Percentiles rank a stretch among this genome's conserved stretches.
These are phyloP conservation scores for Phaonia tiefii DNA, from an alignment of 2,888 invertebrate species.

Conservation along the genomic window DNA sequence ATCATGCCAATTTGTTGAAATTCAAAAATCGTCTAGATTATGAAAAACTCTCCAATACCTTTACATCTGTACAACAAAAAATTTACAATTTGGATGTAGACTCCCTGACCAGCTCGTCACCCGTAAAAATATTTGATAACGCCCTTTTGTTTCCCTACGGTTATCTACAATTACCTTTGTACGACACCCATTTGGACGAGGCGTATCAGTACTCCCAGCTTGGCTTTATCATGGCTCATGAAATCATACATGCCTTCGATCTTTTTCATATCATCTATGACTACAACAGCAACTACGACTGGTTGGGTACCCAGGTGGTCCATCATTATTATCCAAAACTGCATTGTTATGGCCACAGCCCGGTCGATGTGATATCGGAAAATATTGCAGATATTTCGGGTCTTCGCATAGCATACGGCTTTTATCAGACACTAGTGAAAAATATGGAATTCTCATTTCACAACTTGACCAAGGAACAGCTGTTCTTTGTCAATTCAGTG, in stretches of 20 bases:
- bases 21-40: slow-evolving; percentile 67
- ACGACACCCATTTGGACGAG: slow-evolving; percentile 65
- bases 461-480: slow-evolving; percentile 67
- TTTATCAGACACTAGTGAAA: slow-evolving; percentile 60
- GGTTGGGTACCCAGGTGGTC: slow-evolving; percentile 69
- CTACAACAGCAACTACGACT: slow-evolving; percentile 71
- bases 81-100: slow-evolving; percentile 70
- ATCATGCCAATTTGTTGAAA: slow-evolving; percentile 72
- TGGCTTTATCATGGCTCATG: slow-evolving; percentile 75
- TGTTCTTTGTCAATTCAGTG: slow-evolving; percentile 75
- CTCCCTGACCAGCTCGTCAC: slow-evolving; percentile 72
- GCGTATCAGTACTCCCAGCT: slow-evolving; percentile 72
- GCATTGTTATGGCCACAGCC: slow-evolving; percentile 68
- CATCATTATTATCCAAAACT: slow-evolving; percentile 71
- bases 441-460: slow-evolving; percentile 12
- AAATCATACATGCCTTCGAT: slow-evolving; percentile 75
- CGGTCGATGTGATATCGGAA: slow-evolving; percentile 70
- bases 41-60: slow-evolving; percentile 65
- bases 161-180: slow-evolving; percentile 73
- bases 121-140: slow-evolving; percentile 74
- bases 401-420: slow-evolving; percentile 71
- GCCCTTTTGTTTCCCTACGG: slow-evolving; percentile 73
- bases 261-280: slow-evolving; percentile 74
- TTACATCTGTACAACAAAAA: slow-evolving; percentile 36
- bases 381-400: slow-evolving; percentile 74